Percentiles rank a stretch among this genome's conserved stretches.
phyloP scores from a whole-genome alignment of 2,888 invertebrate species.

The Drosophila quinaria region DNA sequence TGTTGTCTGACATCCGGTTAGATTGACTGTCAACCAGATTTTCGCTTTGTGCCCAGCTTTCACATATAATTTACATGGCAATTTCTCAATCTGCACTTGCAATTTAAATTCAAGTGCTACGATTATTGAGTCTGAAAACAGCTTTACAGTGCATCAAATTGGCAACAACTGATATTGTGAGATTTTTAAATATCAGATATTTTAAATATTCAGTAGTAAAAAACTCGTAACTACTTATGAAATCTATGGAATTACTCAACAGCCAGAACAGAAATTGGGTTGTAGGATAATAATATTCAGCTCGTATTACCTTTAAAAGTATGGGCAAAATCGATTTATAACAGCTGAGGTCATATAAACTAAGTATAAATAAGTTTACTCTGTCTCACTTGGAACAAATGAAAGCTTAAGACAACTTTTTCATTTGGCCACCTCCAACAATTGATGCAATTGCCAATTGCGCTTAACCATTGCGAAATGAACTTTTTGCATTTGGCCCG shows the following conservation, averaged over 20 bases:
- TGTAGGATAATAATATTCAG: neutral
- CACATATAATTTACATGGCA: slow-evolving; percentile 35
- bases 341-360: neutral
- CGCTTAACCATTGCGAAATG: neutral
- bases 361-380: neutral
- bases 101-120: slow-evolving; percentile 3
- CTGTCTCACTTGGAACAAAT: neutral
- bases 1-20: slow-evolving; percentile 21
- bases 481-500: slow-evolving; percentile 16
- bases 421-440: neutral
- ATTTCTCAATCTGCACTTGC: neutral
- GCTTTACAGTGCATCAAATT: neutral
- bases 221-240: no score
- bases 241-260: no score
- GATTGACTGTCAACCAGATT: slow-evolving; percentile 66
- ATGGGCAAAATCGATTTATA: no score
- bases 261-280: neutral
- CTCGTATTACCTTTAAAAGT: neutral
- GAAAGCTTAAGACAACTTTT: neutral
- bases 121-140: neutral
- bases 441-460: slow-evolving; percentile 21
- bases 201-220: no score
- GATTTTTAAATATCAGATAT: no score
- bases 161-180: neutral
- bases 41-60: slow-evolving; percentile 32